phyloP scores from a whole-genome alignment of 2,113 vertebrate species.

The Malurus cyaneus region DNA sequence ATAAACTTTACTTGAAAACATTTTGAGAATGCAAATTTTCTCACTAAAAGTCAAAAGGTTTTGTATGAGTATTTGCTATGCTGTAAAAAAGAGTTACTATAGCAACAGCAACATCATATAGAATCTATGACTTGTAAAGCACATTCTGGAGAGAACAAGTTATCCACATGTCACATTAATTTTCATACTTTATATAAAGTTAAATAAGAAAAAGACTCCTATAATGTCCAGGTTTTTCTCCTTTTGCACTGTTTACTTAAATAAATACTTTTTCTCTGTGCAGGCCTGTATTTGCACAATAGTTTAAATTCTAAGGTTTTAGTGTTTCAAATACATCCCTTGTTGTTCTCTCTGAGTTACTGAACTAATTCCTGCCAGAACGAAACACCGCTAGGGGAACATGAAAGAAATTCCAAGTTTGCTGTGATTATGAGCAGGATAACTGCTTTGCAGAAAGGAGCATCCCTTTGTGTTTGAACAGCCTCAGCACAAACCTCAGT shows the following conservation, averaged over 20 bases:
- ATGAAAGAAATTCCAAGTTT: background rate
- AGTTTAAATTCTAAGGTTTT: background rate
- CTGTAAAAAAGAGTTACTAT: slow-evolving; percentile 65
- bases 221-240: background rate
- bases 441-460: background rate
- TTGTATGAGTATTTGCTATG: slow-evolving; percentile 32
- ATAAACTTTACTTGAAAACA: slow-evolving; percentile 34
- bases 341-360: background rate
- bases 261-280: background rate
- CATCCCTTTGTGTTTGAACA: background rate
- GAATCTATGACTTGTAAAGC: slow-evolving; percentile 48
- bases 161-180: slow-evolving; percentile 50
- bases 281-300: background rate
- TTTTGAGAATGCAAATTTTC: slow-evolving; percentile 42
- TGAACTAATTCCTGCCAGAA: background rate
- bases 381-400: background rate
- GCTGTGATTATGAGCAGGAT: background rate
- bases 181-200: slow-evolving; percentile 48
- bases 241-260: slow-evolving; percentile 8
- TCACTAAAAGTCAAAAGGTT: slow-evolving; percentile 43
- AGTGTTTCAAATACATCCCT: background rate
- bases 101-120: slow-evolving; percentile 64
- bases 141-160: slow-evolving; percentile 34
- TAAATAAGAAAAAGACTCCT: slow-evolving; percentile 11
- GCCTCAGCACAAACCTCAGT: background rate